Percentiles rank a stretch among this genome's conserved stretches.
These are phyloP conservation scores for Psephotus haematonotus DNA, from an alignment of 2,113 vertebrate genomes.

Conservation along the genomic window DNA sequence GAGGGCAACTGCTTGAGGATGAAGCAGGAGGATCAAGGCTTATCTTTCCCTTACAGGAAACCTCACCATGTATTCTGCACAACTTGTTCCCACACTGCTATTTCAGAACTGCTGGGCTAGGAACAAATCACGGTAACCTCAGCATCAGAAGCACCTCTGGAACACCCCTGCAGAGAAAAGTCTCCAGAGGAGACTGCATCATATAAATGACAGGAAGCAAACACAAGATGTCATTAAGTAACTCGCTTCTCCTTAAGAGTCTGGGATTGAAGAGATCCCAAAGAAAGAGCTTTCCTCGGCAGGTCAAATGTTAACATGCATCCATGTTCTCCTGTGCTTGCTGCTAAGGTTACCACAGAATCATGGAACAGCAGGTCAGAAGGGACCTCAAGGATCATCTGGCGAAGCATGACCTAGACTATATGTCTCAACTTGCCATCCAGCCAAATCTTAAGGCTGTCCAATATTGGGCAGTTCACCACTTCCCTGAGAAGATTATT, in stretches of 20 bases:
- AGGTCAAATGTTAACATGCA: background rate
- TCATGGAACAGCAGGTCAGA: background rate
- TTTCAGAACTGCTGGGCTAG: background rate
- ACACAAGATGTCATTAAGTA: background rate
- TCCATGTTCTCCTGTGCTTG: background rate
- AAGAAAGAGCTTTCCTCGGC: background rate
- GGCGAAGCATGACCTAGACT: background rate
- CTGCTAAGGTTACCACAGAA: background rate
- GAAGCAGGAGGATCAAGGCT: background rate
- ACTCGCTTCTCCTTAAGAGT: background rate
- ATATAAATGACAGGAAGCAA: background rate
- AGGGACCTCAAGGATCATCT: background rate
- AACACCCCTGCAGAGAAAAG: background rate
- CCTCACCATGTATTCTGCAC: background rate
- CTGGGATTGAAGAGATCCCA: background rate
- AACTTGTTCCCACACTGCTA: background rate
- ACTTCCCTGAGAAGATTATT: background rate
- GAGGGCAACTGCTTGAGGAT: slow-evolving; percentile 28
- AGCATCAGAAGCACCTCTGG: background rate
- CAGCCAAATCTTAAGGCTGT: background rate
- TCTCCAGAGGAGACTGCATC: background rate
- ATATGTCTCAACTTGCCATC: background rate
- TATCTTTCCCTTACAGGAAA: slow-evolving; percentile 33
- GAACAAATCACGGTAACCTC: background rate
- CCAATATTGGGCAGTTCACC: background rate